Evolutionary conservation across 2,797 vertebrate species (phyloP), one percentile per base, ranked within the genome.

Genomic region (Myiotriccus ornatus): DNA sequence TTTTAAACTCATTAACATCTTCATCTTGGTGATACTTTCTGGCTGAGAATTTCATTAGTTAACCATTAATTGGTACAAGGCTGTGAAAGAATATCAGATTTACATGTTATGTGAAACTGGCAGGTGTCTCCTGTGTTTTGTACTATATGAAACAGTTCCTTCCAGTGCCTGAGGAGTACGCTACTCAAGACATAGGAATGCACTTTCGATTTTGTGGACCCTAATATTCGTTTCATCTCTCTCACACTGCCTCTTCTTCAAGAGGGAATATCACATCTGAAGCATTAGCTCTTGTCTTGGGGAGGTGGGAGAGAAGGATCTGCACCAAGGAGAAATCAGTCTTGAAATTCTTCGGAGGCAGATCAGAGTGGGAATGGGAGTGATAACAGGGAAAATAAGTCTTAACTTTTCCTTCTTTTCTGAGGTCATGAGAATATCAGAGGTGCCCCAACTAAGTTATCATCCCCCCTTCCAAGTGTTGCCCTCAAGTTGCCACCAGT

Each of bases 1-100:
- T 89, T 94, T 87, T 71, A 93, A 94, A 88, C 88, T 94, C 87
- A 92, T 96, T 92, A 96, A 79, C 83, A 94, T 94, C 83, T 74
- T 94, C 60, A 77, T 79, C 59, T 83, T 68, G 60, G 87, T 74
- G 49, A 79, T 83, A 85, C 56, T 79, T 95, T 75, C 60, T 93
- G 75, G 63, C 43, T 83, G n/a, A 71, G 77, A 91, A 90, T 92
- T 95, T 82, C 1, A 4, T 47, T 39, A 25, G 71, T 95, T 95
- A 95, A 95, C 80, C 49, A 81, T 94, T 79, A 84, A 82, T 60
- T 49, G 81, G 25, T 47, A 59, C 19, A 59, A 67, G 24, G 14
- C 55, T 82, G 68, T 59, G 55, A 90, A 89, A 67, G 43, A 52
- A 34, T 34, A 86, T 34, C 44, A 79, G 39, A 74, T 90, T 55